Conservation (phyloP, 2,888 invertebrate genomes). For the Cheilosia variabilis region DNA sequence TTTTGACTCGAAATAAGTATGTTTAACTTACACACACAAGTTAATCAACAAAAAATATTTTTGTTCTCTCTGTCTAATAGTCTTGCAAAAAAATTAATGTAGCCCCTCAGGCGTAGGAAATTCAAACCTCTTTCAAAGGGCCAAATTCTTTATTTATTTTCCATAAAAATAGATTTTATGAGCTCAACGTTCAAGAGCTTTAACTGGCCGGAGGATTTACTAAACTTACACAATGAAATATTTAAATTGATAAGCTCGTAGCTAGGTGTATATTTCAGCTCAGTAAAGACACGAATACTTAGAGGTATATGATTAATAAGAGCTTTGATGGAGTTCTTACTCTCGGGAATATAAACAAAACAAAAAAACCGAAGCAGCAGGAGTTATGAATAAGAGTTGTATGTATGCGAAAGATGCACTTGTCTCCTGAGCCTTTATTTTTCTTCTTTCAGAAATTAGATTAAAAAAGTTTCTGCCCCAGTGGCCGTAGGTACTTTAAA, state of each 20-base stretch:
- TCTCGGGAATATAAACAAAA: neutral
- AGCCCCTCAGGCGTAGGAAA: too few relatives aligned
- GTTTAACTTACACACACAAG: too few relatives aligned
- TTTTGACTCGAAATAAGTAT: too few relatives aligned
- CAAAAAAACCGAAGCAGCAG: neutral
- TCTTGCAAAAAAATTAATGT: too few relatives aligned
- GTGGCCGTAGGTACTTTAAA: neutral
- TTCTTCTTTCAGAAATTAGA: neutral
- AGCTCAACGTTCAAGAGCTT: too few relatives aligned
- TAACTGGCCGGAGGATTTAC: too few relatives aligned
- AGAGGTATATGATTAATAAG: neutral
- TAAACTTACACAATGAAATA: neutral
- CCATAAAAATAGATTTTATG: too few relatives aligned
- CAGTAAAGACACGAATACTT: neutral
- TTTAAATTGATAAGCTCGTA: neutral
- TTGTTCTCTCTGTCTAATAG: too few relatives aligned
- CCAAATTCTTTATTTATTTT: too few relatives aligned
- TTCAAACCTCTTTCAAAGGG: too few relatives aligned
- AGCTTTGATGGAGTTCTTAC: neutral
- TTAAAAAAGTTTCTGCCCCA: constrained; percentile 5
- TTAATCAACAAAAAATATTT: too few relatives aligned
- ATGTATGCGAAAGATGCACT: neutral
- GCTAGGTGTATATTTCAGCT: neutral
- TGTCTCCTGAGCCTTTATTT: neutral
- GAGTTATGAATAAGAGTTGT: neutral